Percentiles rank a stretch among this genome's conserved stretches.
Conservation (phyloP, 1,140 invertebrate genomes). For the Hypsibius dujardini region DNA sequence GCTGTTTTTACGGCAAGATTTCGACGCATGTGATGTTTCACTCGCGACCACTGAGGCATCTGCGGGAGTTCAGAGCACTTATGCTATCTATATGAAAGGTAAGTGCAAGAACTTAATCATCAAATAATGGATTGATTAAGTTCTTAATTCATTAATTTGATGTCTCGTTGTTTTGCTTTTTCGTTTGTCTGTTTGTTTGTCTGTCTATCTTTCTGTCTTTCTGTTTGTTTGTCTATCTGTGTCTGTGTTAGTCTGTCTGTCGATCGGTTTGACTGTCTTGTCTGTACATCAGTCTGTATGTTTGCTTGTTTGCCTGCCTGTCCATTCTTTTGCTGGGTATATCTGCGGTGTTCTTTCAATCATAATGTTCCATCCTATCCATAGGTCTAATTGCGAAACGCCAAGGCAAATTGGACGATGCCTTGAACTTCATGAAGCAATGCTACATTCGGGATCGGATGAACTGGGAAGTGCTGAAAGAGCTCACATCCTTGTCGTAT, state of each 20-base stretch:
- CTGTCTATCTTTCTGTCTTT: too few relatives aligned
- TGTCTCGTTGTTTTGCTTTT: not conserved
- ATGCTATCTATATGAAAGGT: slow-evolving; percentile 10
- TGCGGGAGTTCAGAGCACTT: not conserved
- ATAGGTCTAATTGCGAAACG: slow-evolving; percentile 7
- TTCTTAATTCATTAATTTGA: too few relatives aligned
- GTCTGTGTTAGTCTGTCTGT: not conserved
- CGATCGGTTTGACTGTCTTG: too few relatives aligned
- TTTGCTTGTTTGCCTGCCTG: too few relatives aligned
- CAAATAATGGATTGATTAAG: too few relatives aligned
- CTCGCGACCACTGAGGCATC: not conserved
- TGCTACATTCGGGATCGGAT: not conserved
- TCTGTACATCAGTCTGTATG: too few relatives aligned
- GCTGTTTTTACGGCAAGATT: slow-evolving; percentile 14
- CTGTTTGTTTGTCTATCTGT: too few relatives aligned
- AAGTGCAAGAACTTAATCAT: not conserved
- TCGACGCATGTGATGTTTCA: not conserved
- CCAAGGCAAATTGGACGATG: slow-evolving; percentile 4
- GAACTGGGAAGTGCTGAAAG: not conserved
- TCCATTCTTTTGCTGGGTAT: too few relatives aligned
- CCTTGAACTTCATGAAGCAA: not conserved
- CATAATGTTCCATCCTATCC: not conserved
- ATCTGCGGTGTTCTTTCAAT: too few relatives aligned
- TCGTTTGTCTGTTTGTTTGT: not conserved
- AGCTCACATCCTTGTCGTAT: not conserved